Evolutionary conservation across 30 jellyfish, hydroid and myxozoan species (phyloP).

Genomic region (Cassiopea xamachana): DNA sequence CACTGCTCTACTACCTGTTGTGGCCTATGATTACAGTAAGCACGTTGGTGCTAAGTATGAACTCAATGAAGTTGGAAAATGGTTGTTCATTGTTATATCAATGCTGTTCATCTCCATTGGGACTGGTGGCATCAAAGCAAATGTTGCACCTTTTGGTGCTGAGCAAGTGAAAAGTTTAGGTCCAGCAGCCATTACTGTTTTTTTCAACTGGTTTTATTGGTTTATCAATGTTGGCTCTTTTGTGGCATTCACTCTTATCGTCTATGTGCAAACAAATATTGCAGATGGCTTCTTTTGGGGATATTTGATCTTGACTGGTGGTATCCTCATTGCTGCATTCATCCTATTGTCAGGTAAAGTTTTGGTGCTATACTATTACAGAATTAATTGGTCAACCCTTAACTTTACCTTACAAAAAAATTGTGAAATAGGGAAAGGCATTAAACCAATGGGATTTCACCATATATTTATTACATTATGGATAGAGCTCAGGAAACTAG

Average conservation of each 20-base stretch:
- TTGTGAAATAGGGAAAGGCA: too few relatives aligned
- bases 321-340: slow-evolving; percentile 59
- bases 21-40: slow-evolving; percentile 41
- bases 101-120: slow-evolving; percentile 85
- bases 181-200: slow-evolving; percentile 75
- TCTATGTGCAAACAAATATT: slow-evolving; percentile 65
- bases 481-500: too few relatives aligned
- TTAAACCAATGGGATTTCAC: too few relatives aligned
- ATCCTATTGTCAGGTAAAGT: slow-evolving; percentile 44
- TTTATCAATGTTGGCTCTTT: slow-evolving; percentile 89
- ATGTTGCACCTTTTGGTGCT: slow-evolving; percentile 92
- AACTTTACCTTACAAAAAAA: too few relatives aligned
- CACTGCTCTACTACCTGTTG: slow-evolving; percentile 63
- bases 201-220: slow-evolving; percentile 95
- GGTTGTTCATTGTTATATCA: slow-evolving; percentile 73
- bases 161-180: slow-evolving; percentile 85
- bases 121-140: slow-evolving; percentile 93
- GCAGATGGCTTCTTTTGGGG: slow-evolving; percentile 74
- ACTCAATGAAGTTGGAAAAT: background rate
- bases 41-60: slow-evolving; percentile 17
- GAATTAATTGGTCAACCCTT: too few relatives aligned
- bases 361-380: too few relatives aligned
- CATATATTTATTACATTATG: too few relatives aligned
- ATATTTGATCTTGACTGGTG: slow-evolving; percentile 65
- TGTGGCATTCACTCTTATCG: slow-evolving; percentile 81